Percentiles rank a stretch among this genome's conserved stretches.
phyloP scores from a whole-genome alignment of 2,797 vertebrate genomes.

The Hyperoplus lanceolatus region DNA sequence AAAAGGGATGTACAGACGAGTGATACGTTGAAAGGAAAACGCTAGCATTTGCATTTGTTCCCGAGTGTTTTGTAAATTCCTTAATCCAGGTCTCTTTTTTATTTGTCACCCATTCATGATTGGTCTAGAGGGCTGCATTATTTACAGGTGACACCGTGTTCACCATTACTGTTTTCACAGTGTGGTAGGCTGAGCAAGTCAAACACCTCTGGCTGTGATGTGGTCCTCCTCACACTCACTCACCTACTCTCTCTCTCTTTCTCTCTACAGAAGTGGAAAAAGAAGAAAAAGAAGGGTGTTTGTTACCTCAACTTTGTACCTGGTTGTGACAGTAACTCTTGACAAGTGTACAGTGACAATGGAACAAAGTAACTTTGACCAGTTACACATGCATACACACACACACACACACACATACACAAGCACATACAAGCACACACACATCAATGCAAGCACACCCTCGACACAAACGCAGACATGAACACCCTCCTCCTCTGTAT shows the following conservation, averaged over 20 bases:
- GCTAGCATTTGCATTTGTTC: neutral
- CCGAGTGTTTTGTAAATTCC: neutral
- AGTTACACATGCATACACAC: constrained; percentile 74
- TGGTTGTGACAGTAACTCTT: constrained; percentile 81
- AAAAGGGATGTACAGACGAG: neutral
- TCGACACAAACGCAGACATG: constrained; percentile 56
- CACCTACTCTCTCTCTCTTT: constrained; percentile 16
- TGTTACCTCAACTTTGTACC: constrained; percentile 84
- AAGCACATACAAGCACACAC: constrained; percentile 35
- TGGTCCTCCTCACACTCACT: neutral
- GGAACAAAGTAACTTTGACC: constrained; percentile 79
- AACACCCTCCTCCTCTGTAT: constrained; percentile 77
- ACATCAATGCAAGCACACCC: constrained; percentile 58
- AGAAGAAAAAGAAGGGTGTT: constrained; percentile 74
- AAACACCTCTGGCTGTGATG: neutral
- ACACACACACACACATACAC: constrained; percentile 53
- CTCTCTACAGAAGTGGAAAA: constrained; percentile 59
- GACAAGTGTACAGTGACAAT: constrained; percentile 84
- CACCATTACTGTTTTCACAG: neutral
- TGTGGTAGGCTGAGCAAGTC: neutral
- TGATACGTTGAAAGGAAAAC: neutral
- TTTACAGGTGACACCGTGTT: neutral
- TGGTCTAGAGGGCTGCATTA: neutral
- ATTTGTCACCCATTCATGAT: neutral
- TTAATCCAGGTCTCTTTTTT: neutral